phyloP scores from a whole-genome alignment of 2,888 invertebrate genomes.

The Drosophila macrospina region DNA sequence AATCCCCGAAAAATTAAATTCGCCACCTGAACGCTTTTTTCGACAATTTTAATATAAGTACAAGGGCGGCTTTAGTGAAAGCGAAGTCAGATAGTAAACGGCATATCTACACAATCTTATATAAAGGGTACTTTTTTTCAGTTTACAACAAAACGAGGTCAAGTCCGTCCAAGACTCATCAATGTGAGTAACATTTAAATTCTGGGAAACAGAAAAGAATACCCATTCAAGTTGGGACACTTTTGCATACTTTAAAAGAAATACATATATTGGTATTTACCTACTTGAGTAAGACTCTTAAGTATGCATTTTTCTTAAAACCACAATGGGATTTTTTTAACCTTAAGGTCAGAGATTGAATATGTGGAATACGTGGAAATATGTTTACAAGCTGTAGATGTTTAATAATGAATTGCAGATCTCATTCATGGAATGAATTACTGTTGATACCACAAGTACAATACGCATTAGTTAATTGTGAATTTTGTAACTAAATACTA shows the following conservation, averaged over 20 bases:
- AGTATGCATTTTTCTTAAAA: background rate
- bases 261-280: conserved; percentile 26
- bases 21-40: conserved; percentile 27
- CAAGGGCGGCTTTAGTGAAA: conserved; percentile 40
- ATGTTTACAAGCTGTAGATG: conserved; percentile 12
- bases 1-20: conserved; percentile 60
- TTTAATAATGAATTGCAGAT: conserved; percentile 22
- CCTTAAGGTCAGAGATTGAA: background rate
- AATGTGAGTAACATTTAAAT: conserved; percentile 31
- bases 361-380: background rate
- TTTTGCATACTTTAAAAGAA: conserved; percentile 2
- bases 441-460: conserved; percentile 6
- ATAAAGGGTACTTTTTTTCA: conserved; percentile 30
- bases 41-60: conserved; percentile 23
- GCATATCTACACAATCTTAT: conserved; percentile 13
- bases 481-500: conserved; percentile 15
- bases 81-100: conserved; percentile 34
- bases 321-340: conserved; percentile 29
- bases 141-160: conserved; percentile 38
- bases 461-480: conserved; percentile 6
- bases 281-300: conserved; percentile 1
- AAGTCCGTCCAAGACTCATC: conserved; percentile 8
- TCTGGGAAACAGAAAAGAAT: conserved; percentile 32
- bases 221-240: conserved; percentile 16
- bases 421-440: conserved; percentile 53